Evolutionary conservation across 1,140 invertebrate species (phyloP).

Genomic region (Habropoda laboriosa): DNA sequence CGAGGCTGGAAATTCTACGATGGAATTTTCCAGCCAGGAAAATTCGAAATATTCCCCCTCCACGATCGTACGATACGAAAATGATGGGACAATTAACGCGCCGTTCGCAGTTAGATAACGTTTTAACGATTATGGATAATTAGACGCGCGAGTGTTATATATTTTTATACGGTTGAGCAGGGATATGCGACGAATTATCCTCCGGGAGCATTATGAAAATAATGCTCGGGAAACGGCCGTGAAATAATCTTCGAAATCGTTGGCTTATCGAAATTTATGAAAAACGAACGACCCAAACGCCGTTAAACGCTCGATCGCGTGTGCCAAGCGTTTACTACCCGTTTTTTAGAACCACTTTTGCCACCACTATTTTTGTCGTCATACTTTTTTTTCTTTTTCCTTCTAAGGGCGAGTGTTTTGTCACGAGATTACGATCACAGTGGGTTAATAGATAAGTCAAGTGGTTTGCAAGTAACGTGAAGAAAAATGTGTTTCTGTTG

Average conservation of each 20-base stretch:
- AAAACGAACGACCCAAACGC: not conserved
- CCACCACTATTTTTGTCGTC: not conserved
- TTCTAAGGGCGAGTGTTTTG: too few species aligned
- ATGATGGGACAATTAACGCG: not conserved
- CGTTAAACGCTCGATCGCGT: not conserved
- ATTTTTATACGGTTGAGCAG: not conserved
- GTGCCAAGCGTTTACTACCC: not conserved
- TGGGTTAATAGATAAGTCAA: too few species aligned
- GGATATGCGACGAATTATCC: conserved; percentile 13
- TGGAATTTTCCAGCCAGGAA: not conserved
- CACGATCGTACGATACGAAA: not conserved
- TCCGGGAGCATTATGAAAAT: conserved; percentile 37
- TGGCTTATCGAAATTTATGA: conserved; percentile 26
- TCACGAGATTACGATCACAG: too few species aligned
- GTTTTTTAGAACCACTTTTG: not conserved
- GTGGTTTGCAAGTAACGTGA: too few species aligned
- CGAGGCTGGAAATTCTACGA: not conserved
- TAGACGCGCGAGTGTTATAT: not conserved
- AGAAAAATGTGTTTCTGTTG: too few species aligned
- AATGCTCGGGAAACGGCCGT: not conserved
- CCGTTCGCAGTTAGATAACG: not conserved
- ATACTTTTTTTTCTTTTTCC: not conserved
- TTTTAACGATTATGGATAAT: conserved; percentile 17
- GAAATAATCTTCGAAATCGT: conserved; percentile 34
- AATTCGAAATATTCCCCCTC: not conserved